Conservation (phyloP, 37 sponge, comb jelly and placozoan genomes). For the Geodia barretti region DNA sequence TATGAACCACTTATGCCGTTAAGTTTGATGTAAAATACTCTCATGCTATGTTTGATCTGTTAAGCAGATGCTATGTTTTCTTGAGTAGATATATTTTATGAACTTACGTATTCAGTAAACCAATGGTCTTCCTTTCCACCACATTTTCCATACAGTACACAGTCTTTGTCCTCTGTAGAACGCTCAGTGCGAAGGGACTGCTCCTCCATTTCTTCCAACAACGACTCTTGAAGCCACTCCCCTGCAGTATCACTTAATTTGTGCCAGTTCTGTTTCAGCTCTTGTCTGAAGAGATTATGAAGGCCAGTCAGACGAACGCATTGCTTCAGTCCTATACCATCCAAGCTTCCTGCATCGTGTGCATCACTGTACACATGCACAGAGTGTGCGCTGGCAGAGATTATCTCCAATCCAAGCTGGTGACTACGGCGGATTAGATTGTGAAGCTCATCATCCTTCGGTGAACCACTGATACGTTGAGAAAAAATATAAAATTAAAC, state of each 20-base stretch:
- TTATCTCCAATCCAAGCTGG: slow-evolving; percentile 5
- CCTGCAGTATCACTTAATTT: neutral
- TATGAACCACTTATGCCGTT: neutral
- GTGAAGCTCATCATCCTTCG: neutral
- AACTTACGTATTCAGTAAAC: neutral
- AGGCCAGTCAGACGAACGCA: slow-evolving; percentile 10
- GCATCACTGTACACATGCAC: neutral
- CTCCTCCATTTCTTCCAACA: neutral
- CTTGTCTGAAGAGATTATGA: neutral
- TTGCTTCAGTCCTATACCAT: neutral
- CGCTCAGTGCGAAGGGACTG: neutral
- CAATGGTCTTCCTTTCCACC: neutral
- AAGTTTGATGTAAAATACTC: neutral
- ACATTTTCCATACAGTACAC: neutral
- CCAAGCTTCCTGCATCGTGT: neutral
- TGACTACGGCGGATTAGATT: neutral
- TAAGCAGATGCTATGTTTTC: too few relatives aligned
- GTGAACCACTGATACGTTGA: neutral
- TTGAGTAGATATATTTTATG: too few relatives aligned
- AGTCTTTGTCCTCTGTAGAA: neutral
- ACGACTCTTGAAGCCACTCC: neutral
- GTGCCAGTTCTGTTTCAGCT: slow-evolving; percentile 23
- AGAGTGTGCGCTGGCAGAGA: neutral
- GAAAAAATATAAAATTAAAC: too few relatives aligned
- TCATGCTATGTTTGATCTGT: too few relatives aligned